Conservation (phyloP, 1,140 invertebrate species). For the Musca domestica region DNA sequence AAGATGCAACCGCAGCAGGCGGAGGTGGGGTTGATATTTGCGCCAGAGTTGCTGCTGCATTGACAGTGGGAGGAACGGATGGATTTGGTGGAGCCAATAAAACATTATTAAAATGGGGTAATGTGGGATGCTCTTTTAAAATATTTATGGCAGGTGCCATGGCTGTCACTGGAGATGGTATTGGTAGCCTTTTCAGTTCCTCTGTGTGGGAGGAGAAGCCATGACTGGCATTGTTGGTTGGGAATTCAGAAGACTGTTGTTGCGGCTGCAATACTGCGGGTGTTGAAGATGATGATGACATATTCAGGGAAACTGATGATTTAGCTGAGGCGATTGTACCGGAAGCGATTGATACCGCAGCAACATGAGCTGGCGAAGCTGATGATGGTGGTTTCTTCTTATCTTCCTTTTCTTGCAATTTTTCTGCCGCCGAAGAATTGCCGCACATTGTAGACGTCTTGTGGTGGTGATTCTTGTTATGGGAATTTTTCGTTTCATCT, state of each 20-base stretch:
- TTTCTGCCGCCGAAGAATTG: background rate
- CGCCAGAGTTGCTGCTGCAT: constrained; percentile 15
- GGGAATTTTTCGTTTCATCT: background rate
- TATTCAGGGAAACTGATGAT: background rate
- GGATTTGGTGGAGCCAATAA: constrained; percentile 26
- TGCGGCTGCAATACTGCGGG: background rate
- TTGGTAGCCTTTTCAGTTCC: background rate
- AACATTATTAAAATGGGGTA: constrained; percentile 28
- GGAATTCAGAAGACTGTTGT: background rate
- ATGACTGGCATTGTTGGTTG: background rate
- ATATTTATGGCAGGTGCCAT: background rate
- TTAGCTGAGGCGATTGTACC: background rate
- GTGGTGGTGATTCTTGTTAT: background rate
- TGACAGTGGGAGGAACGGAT: constrained; percentile 22
- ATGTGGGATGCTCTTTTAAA: constrained; percentile 22
- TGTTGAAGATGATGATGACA: background rate
- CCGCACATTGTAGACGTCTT: background rate
- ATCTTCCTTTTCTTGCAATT: background rate
- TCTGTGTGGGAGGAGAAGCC: background rate
- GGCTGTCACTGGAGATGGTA: background rate
- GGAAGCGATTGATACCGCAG: background rate
- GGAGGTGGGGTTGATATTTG: constrained; percentile 19
- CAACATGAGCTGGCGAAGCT: background rate
- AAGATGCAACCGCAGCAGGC: too few species aligned
- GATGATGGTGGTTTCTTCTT: background rate